Evolutionary conservation across 2,113 vertebrate genomes (phyloP).

Genomic region (Himantopus leucocephalus): DNA sequence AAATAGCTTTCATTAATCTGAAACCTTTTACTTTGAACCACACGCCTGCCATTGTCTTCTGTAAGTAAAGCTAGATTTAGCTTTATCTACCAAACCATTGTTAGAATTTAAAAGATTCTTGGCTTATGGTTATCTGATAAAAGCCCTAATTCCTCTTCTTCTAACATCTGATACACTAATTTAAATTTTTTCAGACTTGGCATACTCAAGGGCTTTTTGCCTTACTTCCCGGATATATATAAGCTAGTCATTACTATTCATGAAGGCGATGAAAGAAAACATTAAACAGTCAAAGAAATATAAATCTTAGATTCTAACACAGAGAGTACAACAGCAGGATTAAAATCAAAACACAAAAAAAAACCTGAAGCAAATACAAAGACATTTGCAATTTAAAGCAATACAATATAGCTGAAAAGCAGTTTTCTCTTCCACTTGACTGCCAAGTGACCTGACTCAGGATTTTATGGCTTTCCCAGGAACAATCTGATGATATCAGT

Average conservation of each 20-base stretch:
- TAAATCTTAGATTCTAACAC: conserved; percentile 41
- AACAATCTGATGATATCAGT: not conserved
- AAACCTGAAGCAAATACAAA: conserved; percentile 37
- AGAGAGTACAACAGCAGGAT: conserved; percentile 14
- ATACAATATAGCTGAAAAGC: conserved; percentile 29
- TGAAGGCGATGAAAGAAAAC: conserved; percentile 45
- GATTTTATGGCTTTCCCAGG: conserved; percentile 38
- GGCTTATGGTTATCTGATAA: not conserved
- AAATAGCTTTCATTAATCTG: conserved; percentile 53
- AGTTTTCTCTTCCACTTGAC: conserved; percentile 51
- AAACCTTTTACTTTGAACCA: conserved; percentile 6
- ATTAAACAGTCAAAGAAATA: conserved; percentile 51
- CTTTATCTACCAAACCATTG: not conserved
- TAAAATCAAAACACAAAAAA: conserved; percentile 33
- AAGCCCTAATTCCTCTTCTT: conserved; percentile 22
- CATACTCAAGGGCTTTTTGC: conserved; percentile 43
- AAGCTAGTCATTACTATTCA: conserved; percentile 63
- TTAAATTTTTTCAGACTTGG: conserved; percentile 40
- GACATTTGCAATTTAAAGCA: conserved; percentile 57
- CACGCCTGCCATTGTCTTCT: conserved; percentile 1
- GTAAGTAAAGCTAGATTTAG: not conserved
- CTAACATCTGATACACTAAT: conserved; percentile 36
- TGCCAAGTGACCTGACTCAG: conserved; percentile 57
- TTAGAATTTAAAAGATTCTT: conserved; percentile 25
- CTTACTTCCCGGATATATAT: conserved; percentile 43